These are phyloP conservation scores for Gallirallus australis DNA, from an alignment of 2,797 vertebrate genomes.

Conservation along the genomic window DNA sequence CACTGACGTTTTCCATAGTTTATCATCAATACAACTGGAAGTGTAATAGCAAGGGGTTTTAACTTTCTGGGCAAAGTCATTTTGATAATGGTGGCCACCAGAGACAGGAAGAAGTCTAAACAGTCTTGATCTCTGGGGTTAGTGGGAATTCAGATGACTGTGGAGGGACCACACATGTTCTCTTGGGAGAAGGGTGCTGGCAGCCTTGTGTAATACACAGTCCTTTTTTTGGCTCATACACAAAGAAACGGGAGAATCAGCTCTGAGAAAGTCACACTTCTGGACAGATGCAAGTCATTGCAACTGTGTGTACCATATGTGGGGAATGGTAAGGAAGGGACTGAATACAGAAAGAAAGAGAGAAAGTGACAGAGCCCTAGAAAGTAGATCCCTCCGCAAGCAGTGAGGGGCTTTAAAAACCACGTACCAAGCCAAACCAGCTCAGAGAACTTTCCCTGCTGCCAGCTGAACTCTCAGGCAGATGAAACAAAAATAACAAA, in stretches of 20 bases:
- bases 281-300: slow-evolving; percentile 39
- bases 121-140: slow-evolving; percentile 47
- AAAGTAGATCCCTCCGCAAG: background rate
- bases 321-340: background rate
- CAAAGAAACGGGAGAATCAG: slow-evolving; percentile 40
- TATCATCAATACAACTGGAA: slow-evolving; percentile 12
- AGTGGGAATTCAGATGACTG: slow-evolving; percentile 30
- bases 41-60: background rate
- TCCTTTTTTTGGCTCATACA: slow-evolving; percentile 6
- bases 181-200: slow-evolving; percentile 57
- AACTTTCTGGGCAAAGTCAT: slow-evolving; percentile 21
- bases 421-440: background rate
- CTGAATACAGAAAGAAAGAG: background rate
- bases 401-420: background rate
- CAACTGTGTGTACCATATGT: background rate
- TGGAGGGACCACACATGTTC: slow-evolving; percentile 55
- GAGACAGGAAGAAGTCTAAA: slow-evolving; percentile 57
- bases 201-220: slow-evolving; percentile 24
- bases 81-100: slow-evolving; percentile 46
- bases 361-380: slow-evolving; percentile 15
- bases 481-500: slow-evolving; percentile 43
- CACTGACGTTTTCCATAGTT: slow-evolving; percentile 46
- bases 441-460: background rate
- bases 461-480: background rate
- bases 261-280: slow-evolving; percentile 60